Conservation (phyloP, 2,113 vertebrate genomes). For the Plecotus auritus region DNA sequence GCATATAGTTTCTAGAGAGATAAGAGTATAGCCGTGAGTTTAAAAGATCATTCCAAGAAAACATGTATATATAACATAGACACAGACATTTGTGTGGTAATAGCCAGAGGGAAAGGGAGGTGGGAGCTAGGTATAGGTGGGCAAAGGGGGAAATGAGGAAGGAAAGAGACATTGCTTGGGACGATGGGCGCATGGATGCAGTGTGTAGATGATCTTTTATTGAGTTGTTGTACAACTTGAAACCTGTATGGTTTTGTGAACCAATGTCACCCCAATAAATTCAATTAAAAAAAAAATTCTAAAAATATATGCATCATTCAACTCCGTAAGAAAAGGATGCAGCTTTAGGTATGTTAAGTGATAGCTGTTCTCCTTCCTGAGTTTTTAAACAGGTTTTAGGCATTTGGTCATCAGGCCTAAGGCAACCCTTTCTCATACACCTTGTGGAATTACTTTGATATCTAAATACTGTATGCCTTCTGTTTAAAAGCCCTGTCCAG, state of each 20-base stretch:
- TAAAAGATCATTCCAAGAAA: background rate
- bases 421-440: background rate
- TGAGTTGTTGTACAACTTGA: background rate
- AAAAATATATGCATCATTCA: background rate
- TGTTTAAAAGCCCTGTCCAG: background rate
- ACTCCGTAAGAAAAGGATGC: background rate
- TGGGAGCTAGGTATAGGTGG: background rate
- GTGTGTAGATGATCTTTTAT: background rate
- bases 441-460: background rate
- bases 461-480: background rate
- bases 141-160: background rate
- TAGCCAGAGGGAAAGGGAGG: background rate
- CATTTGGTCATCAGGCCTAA: background rate
- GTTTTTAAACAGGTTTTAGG: background rate
- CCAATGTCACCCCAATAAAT: background rate
- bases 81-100: background rate
- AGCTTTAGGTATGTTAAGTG: background rate
- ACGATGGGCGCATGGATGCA: background rate
- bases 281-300: background rate
- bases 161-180: background rate
- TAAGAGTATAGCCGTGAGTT: fast-evolving
- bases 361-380: background rate
- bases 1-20: background rate
- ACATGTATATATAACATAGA: background rate
- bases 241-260: background rate